Percentiles rank a stretch among this genome's conserved stretches.
Conservation (phyloP, 1,140 invertebrate species). For the Bombus superbus region DNA sequence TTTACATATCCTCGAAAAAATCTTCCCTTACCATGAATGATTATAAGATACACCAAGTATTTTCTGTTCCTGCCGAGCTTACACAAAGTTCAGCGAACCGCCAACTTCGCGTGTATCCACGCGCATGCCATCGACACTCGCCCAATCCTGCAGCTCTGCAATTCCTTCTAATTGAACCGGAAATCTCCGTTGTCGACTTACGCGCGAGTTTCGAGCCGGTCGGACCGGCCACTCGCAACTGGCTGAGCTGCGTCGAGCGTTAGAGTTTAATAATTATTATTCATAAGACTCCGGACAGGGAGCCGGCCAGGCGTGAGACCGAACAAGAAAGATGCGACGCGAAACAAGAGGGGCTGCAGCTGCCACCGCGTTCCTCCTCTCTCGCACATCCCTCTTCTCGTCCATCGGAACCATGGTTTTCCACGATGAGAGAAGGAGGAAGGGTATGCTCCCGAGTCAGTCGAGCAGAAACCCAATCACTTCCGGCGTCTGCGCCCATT, state of each 20-base stretch:
- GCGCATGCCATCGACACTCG: not conserved
- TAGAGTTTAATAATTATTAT: slow-evolving; percentile 81
- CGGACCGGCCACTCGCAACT: slow-evolving; percentile 23
- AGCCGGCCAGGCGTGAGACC: slow-evolving; percentile 79
- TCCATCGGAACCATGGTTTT: slow-evolving; percentile 68
- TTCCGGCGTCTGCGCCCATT: slow-evolving; percentile 84
- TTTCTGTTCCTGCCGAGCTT: too few species aligned
- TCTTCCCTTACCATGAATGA: too few species aligned
- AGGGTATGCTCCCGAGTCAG: slow-evolving; percentile 79
- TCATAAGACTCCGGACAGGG: slow-evolving; percentile 78
- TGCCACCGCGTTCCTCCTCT: slow-evolving; percentile 48
- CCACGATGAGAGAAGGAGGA: slow-evolving; percentile 58
- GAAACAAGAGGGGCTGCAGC: slow-evolving; percentile 74
- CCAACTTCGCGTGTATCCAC: not conserved
- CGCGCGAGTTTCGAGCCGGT: slow-evolving; percentile 11
- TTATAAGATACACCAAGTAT: too few species aligned
- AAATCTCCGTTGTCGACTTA: slow-evolving; percentile 36
- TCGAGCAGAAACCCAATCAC: slow-evolving; percentile 84
- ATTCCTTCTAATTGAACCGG: slow-evolving; percentile 39
- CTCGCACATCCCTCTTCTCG: slow-evolving; percentile 58
- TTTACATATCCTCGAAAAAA: too few species aligned
- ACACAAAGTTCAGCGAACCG: too few species aligned
- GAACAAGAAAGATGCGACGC: slow-evolving; percentile 80
- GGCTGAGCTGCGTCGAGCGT: not conserved
- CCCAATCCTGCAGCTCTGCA: too few species aligned